Percentiles rank a stretch among this genome's conserved stretches.
phyloP scores from a whole-genome alignment of 2,113 vertebrate species.

The Saccopteryx bilineata region DNA sequence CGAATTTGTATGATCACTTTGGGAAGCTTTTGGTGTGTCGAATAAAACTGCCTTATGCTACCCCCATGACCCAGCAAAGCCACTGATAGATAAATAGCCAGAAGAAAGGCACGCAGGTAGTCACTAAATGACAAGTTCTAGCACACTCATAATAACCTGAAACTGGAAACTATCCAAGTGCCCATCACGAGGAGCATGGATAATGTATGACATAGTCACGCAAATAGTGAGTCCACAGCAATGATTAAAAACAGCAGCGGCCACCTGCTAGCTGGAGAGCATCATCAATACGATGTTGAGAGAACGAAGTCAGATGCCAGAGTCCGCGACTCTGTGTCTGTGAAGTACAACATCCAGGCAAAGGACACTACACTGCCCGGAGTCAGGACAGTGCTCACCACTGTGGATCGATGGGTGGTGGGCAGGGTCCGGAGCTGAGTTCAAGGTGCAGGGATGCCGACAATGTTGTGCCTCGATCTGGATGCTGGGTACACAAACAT shows the following conservation, averaged over 20 bases:
- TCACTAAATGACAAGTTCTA: background rate
- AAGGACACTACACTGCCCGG: background rate
- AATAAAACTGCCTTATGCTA: background rate
- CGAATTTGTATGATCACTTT: no score
- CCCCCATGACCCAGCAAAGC: background rate
- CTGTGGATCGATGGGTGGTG: fast-evolving
- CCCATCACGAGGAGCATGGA: background rate
- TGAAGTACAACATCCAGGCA: background rate
- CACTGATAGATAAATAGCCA: background rate
- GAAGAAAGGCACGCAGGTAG: background rate
- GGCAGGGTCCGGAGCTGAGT: background rate
- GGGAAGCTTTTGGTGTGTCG: background rate
- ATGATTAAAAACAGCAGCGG: background rate
- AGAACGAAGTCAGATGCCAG: background rate
- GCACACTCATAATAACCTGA: background rate
- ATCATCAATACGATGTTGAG: no score
- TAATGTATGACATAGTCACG: background rate
- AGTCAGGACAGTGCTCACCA: background rate
- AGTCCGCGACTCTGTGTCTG: background rate
- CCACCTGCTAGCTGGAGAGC: fast-evolving
- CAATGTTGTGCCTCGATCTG: background rate
- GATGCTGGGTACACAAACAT: background rate
- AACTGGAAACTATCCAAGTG: background rate
- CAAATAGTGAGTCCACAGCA: background rate
- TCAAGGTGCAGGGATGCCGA: background rate